A percentile compares a stretch with the other conserved stretches of the same genome.
Evolutionary conservation across 2,113 vertebrate species (phyloP).

Genomic region (Cyanocitta stelleri): DNA sequence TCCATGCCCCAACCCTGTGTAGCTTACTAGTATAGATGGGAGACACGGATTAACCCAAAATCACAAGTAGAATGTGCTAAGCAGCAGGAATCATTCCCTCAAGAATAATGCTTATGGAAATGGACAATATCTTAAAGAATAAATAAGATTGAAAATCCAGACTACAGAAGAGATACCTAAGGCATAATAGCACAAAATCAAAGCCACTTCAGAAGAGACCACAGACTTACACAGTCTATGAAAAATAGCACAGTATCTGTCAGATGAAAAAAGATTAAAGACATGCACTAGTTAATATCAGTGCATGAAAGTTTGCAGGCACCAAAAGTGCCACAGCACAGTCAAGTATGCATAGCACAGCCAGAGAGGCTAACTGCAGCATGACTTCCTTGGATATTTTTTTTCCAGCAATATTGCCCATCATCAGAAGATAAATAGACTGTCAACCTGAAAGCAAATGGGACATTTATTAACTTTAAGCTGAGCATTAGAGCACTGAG

Average conservation of each 20-base stretch:
- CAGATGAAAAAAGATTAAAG: slow-evolving; percentile 15
- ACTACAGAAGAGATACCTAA: not conserved
- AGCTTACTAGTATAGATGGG: not conserved
- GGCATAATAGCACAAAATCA: slow-evolving; percentile 20
- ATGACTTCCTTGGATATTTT: not conserved
- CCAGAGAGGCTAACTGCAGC: not conserved
- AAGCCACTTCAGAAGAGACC: not conserved
- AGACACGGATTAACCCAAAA: not conserved
- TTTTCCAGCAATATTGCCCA: not conserved
- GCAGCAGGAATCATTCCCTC: not conserved
- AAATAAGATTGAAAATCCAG: not conserved
- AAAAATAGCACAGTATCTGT: not conserved
- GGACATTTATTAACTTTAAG: slow-evolving; percentile 48
- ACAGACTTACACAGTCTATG: not conserved
- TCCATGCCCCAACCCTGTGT: not conserved
- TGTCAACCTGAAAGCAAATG: slow-evolving; percentile 41
- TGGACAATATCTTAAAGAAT: not conserved
- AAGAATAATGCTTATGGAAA: not conserved
- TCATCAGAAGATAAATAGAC: slow-evolving; percentile 41
- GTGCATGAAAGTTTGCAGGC: slow-evolving; percentile 6
- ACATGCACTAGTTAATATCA: not conserved
- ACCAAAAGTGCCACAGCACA: not conserved
- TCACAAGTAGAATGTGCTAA: not conserved
- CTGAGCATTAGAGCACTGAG: not conserved
- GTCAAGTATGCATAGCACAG: not conserved